A percentile compares a stretch with the other conserved stretches of the same genome.
phyloP scores from a whole-genome alignment of 1,140 invertebrate species.

The Drosophila yakuba region DNA sequence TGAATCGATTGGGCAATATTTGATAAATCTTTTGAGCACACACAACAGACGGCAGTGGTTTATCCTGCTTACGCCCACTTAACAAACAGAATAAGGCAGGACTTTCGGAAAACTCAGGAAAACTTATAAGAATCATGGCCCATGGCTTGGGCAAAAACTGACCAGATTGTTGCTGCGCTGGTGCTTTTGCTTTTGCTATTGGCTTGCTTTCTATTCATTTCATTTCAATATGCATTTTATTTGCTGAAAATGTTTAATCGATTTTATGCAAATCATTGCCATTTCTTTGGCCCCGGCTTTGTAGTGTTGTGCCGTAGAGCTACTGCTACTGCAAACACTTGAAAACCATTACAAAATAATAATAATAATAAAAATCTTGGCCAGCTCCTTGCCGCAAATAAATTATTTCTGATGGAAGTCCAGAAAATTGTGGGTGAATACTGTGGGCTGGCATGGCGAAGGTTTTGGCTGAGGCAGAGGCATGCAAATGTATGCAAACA shows the following conservation, averaged over 20 bases:
- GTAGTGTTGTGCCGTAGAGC: slow-evolving; percentile 15
- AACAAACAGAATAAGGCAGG: slow-evolving; percentile 19
- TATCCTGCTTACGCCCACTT: slow-evolving; percentile 16
- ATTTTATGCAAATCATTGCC: slow-evolving; percentile 79
- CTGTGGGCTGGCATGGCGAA: neutral
- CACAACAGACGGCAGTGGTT: slow-evolving; percentile 6
- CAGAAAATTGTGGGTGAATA: neutral
- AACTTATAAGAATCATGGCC: slow-evolving; percentile 25
- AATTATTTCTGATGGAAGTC: slow-evolving; percentile 59
- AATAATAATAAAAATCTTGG: slow-evolving; percentile 72
- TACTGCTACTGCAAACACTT: slow-evolving; percentile 65
- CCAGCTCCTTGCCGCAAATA: slow-evolving; percentile 64
- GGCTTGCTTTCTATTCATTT: slow-evolving; percentile 64
- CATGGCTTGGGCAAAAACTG: slow-evolving; percentile 11
- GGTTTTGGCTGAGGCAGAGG: neutral
- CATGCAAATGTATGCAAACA: slow-evolving; percentile 82
- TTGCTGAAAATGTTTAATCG: slow-evolving; percentile 74
- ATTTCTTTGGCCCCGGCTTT: slow-evolving; percentile 46
- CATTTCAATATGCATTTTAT: slow-evolving; percentile 76
- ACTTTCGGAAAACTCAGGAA: neutral
- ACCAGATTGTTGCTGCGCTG: slow-evolving; percentile 31
- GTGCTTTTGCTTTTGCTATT: slow-evolving; percentile 38
- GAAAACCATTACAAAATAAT: slow-evolving; percentile 81
- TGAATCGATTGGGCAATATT: slow-evolving; percentile 32
- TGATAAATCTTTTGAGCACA: slow-evolving; percentile 53